Evolutionary conservation across 1,140 invertebrate species (phyloP), one percentile per base, ranked within the genome.

Genomic region (Monomorium pharaonis): DNA sequence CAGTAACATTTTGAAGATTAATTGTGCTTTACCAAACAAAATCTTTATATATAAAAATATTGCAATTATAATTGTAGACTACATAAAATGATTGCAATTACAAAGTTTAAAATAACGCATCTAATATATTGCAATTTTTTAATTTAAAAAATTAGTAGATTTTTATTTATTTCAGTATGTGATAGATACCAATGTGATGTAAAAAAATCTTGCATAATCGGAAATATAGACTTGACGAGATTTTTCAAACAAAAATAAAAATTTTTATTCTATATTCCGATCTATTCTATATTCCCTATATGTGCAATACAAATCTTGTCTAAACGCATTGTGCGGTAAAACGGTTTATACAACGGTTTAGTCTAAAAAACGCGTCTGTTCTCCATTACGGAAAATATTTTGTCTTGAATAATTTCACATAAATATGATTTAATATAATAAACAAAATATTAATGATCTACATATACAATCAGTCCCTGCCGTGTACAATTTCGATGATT

Each of bases 371-470:
- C 77, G 21, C 21, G 7, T 56, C n/a, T 54, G 44, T 21, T 65
- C 12, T 67, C 12, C n/a, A 69, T 80, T 49, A 6, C 9, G 9
- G 56, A 7, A 3, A 37, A 37, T 37, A 65, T 37, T 2, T 1
- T n/a, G n/a, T 51, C 30, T 14, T 54, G 14, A 54, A n/a, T 58
- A 44, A 56, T 58, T 58, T 12, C 18, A 70, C 56, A 47, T 10
- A 77, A 86, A 84, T 21, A 37, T 21, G 5, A 58, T 54, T 62
- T 33, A 37, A 24, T 80, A 24, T 12, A 42, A 56, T 83, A 58
- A 89, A 88, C 58, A 80, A 85, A 89, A 89, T 42, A 86, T 88
- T 24, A 49, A 72, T 76, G 77, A 27, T 86, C 67, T 86, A 83
- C 63, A 86, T 85, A 51, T 85, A 69, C 86, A 70, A 60, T 89